Conservation (phyloP, 2,797 vertebrate genomes). For the Takifugu ocellatus region DNA sequence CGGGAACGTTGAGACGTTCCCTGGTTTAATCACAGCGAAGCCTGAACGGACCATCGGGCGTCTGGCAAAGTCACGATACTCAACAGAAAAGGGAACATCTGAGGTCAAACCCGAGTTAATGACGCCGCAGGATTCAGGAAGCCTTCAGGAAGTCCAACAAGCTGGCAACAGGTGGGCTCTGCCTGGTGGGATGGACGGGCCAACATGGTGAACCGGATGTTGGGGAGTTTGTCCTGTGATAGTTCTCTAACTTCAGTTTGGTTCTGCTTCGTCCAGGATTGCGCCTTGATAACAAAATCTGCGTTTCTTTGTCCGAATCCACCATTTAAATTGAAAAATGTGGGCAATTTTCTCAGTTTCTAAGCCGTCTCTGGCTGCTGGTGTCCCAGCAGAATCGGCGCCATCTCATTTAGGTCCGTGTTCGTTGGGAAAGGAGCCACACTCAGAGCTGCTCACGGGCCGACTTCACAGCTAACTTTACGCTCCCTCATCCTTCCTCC, state of each 20-base stretch:
- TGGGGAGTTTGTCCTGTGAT: too few relatives aligned
- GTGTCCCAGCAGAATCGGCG: not conserved
- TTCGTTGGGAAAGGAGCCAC: constrained; percentile 2
- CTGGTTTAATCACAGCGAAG: constrained; percentile 3
- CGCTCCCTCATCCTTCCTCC: not conserved
- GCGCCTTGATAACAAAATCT: too few relatives aligned
- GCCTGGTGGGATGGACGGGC: not conserved
- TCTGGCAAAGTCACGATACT: too few relatives aligned
- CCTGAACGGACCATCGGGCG: too few relatives aligned
- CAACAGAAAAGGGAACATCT: not conserved
- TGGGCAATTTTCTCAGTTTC: not conserved
- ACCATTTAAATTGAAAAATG: too few relatives aligned
- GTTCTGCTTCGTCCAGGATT: too few relatives aligned
- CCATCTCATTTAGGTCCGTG: not conserved
- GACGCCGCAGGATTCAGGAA: not conserved
- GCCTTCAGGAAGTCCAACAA: not conserved
- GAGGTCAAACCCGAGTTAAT: constrained; percentile 4
- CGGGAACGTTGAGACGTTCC: not conserved
- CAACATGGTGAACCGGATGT: not conserved
- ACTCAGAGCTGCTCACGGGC: not conserved
- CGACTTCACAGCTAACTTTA: not conserved
- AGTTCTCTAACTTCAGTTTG: too few relatives aligned
- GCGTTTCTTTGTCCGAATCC: too few relatives aligned
- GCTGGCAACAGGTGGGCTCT: not conserved
- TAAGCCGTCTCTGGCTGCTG: not conserved